Conservation (phyloP, 2,797 vertebrate species). For the Masticophis lateralis region DNA sequence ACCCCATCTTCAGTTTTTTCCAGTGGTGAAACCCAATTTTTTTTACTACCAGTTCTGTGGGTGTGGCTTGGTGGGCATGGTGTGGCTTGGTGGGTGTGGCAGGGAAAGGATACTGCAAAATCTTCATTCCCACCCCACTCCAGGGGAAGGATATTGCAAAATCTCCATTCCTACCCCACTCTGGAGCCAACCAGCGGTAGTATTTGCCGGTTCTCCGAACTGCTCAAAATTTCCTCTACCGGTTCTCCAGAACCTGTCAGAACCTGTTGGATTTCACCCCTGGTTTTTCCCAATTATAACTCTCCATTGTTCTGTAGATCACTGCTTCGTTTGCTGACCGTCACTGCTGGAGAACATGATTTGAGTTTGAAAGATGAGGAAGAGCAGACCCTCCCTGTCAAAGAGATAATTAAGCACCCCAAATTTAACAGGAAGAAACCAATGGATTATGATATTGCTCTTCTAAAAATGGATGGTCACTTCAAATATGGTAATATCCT, state of each 20-base stretch:
- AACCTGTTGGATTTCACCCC: too few species aligned
- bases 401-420: constrained; percentile 76
- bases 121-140: too few species aligned
- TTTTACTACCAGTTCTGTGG: too few species aligned
- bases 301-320: constrained; percentile 47
- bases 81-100: too few species aligned
- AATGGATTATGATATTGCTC: constrained; percentile 82
- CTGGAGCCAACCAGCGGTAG: too few species aligned
- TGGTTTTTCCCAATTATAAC: background rate
- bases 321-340: constrained; percentile 33
- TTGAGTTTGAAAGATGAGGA: constrained; percentile 59
- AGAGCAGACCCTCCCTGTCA: constrained; percentile 76
- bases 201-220: too few species aligned
- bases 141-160: too few species aligned
- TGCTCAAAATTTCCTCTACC: too few species aligned
- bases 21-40: background rate
- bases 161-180: too few species aligned
- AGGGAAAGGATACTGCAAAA: too few species aligned
- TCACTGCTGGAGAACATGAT: constrained; percentile 70
- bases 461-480: constrained; percentile 75
- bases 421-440: constrained; percentile 74
- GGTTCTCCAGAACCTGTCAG: too few species aligned
- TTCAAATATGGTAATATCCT: constrained; percentile 78
- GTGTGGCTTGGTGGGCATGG: too few species aligned
- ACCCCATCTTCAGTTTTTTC: background rate